phyloP scores from a whole-genome alignment of 2,113 vertebrate species.

The Lepisosteus oculatus region DNA sequence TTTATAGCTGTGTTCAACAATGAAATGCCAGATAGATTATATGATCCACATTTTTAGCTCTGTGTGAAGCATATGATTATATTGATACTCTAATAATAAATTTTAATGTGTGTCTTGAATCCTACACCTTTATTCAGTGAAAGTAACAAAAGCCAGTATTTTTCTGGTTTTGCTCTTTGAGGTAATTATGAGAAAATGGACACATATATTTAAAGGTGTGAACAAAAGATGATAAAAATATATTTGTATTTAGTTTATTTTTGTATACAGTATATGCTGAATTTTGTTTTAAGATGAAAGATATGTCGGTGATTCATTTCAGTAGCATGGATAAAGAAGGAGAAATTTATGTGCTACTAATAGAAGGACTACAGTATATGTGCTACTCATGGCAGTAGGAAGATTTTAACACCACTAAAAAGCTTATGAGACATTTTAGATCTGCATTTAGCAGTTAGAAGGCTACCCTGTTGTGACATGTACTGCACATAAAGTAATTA shows the following conservation, averaged over 20 bases:
- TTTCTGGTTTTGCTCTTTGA: not conserved
- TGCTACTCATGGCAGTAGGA: too few relatives aligned
- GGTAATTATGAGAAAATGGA: not conserved
- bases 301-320: too few relatives aligned
- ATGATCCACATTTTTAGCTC: conserved; percentile 10
- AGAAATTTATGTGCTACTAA: too few relatives aligned
- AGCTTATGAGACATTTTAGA: too few relatives aligned
- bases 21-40: conserved; percentile 8
- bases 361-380: too few relatives aligned
- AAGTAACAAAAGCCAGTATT: not conserved
- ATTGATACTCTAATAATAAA: not conserved
- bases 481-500: too few relatives aligned
- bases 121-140: not conserved
- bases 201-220: not conserved
- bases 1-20: not conserved
- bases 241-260: not conserved
- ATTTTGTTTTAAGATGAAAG: too few relatives aligned
- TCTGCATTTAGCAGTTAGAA: too few relatives aligned
- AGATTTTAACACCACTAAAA: too few relatives aligned
- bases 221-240: too few relatives aligned
- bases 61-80: not conserved
- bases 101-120: not conserved
- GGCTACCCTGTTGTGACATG: too few relatives aligned
- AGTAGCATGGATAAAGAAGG: too few relatives aligned
- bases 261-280: not conserved